Base-by-base conservation (phyloP, 2,888 invertebrate genomes). In the Lithophane socia region DNA sequence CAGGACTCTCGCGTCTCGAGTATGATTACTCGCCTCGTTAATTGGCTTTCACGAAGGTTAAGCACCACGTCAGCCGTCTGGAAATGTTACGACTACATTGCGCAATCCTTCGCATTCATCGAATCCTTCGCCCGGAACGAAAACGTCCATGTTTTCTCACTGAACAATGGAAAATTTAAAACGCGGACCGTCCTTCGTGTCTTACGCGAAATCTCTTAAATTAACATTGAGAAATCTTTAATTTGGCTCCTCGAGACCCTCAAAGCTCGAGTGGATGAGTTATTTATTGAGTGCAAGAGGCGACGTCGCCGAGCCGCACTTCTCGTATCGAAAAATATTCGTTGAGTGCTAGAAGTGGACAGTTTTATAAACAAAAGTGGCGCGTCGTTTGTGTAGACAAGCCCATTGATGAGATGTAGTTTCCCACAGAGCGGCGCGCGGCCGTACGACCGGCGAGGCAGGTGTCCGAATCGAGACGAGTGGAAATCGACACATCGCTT, bases 301-400 rank as follows among this genome's bases (percentile, higher is more conserved):
- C 88, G 90, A 89, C 90, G 91, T 87, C 85, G 77, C 81, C 85
- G 82, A 91, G 86, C 88, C 90, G 91, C 91, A 89, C 91, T 93
- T 92, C 92, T 94, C 92, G 89, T 87, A 87, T 87, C 91, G 92
- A 92, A 93, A 93, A 93, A 93, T 92, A 92, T 92, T 92, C 91
- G 89, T 92, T 83, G 91, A 89, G 90, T 90, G 92, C 91, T 93
- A 94, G 92, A 93, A 96, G 96, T 96, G 95, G 96, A 95, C 95
- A 95, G 96, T 96, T 96, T 96, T 94, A 95, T 96, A 96, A 96
- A 96, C 95, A 96, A 95, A 94, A 93, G 92, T 92, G 92, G 91
- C 82, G 89, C 83, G 90, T 90, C 90, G 92, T 91, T 90, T 93
- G 93, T 93, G 92, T 93, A 92, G 94, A 91, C 93, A 92, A 92